Evolutionary conservation across 2,797 vertebrate genomes (phyloP).

Genomic region (Tenualosa ilisha): DNA sequence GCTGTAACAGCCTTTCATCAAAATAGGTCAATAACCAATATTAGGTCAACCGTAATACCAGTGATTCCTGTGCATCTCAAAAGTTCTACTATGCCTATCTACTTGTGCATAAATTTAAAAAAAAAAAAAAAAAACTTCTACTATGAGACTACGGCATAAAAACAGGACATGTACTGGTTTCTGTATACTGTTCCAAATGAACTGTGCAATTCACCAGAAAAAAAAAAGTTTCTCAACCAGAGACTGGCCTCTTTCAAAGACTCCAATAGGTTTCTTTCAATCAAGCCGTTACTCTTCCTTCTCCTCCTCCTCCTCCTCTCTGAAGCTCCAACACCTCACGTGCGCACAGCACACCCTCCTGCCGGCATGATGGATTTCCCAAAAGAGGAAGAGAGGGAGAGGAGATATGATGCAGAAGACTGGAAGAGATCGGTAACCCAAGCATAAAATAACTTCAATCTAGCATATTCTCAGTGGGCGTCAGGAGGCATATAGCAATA

Average conservation of each 20-base stretch:
- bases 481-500: constrained; percentile 75
- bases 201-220: not conserved
- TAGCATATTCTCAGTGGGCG: constrained; percentile 73
- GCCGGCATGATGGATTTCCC: constrained; percentile 73
- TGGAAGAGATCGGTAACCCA: constrained; percentile 76
- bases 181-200: not conserved
- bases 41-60: not conserved
- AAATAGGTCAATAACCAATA: no score
- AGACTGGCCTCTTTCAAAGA: not conserved
- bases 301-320: not conserved
- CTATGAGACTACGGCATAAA: not conserved
- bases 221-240: not conserved
- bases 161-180: not conserved
- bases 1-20: no score
- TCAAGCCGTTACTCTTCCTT: not conserved
- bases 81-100: not conserved
- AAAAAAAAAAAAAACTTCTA: no score
- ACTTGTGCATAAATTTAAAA: no score
- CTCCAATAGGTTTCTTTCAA: constrained; percentile 17
- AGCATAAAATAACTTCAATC: constrained; percentile 80
- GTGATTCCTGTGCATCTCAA: not conserved
- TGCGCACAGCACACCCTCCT: constrained; percentile 13
- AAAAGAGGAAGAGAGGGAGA: constrained; percentile 55
- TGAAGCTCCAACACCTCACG: not conserved
- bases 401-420: constrained; percentile 78